These are phyloP conservation scores for Galeopsomyia nigrocyanea DNA, from an alignment of 2,888 invertebrate genomes.

Conservation along the genomic window DNA sequence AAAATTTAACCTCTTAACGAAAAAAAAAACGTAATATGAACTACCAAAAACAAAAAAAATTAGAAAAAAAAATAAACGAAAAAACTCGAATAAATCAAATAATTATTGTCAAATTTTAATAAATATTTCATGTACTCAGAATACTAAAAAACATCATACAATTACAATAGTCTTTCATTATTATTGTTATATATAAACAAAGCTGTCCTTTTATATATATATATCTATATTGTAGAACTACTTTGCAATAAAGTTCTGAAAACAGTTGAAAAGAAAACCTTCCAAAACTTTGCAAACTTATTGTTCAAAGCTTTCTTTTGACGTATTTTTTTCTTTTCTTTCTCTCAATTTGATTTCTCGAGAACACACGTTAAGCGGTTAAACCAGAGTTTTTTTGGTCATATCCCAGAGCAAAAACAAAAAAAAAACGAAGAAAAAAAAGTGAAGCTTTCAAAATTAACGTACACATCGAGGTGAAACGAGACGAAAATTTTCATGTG, in stretches of 20 bases:
- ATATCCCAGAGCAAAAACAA: background rate
- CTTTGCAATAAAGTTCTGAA: slow-evolving; percentile 44
- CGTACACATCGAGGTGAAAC: slow-evolving; percentile 6
- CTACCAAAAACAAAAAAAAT: slow-evolving; percentile 24
- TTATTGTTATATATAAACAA: slow-evolving; percentile 45
- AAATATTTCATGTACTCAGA: slow-evolving; percentile 45
- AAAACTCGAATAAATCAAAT: slow-evolving; percentile 43
- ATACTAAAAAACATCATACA: slow-evolving; percentile 37
- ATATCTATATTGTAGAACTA: slow-evolving; percentile 39
- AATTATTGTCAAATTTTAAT: slow-evolving; percentile 47
- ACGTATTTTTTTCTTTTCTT: slow-evolving; percentile 3
- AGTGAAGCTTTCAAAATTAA: background rate
- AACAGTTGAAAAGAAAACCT: slow-evolving; percentile 37
- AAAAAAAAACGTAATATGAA: slow-evolving; percentile 24
- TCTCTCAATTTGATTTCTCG: background rate
- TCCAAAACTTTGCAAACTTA: slow-evolving; percentile 19
- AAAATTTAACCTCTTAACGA: slow-evolving; percentile 39
- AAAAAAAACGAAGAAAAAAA: background rate
- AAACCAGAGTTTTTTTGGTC: slow-evolving; percentile 17
- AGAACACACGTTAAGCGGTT: slow-evolving; percentile 30
- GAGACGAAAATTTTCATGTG: slow-evolving; percentile 30
- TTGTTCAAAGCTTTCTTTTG: slow-evolving; percentile 21
- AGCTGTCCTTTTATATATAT: slow-evolving; percentile 46
- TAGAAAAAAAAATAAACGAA: slow-evolving; percentile 17
- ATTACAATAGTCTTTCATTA: slow-evolving; percentile 48